Conservation (phyloP, 2,888 invertebrate species). For the Nomada fabriciana region DNA sequence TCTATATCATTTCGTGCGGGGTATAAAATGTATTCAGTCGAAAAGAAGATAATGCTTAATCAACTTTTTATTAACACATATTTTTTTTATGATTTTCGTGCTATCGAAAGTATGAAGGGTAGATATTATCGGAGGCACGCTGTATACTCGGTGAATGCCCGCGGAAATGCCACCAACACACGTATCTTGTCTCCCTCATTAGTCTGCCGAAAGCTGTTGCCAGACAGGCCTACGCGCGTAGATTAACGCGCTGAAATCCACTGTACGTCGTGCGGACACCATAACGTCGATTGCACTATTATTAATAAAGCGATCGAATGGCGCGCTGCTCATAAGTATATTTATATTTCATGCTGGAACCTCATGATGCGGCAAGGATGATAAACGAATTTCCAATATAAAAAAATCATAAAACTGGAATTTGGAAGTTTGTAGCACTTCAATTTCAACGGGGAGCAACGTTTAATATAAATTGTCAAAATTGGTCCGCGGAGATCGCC, state of each 20-base stretch:
- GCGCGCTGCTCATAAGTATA: background rate
- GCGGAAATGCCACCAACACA: background rate
- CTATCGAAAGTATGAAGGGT: no score
- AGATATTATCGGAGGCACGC: no score
- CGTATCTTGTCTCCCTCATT: background rate
- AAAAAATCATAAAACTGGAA: background rate
- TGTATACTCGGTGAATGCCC: no score
- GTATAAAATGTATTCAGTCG: no score
- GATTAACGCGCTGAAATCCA: slow-evolving; percentile 4
- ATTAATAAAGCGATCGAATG: background rate
- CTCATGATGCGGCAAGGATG: background rate
- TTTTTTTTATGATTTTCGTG: no score
- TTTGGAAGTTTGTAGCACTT: background rate
- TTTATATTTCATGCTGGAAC: background rate
- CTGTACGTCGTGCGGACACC: background rate
- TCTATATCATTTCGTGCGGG: no score
- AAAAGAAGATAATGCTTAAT: no score
- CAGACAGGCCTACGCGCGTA: slow-evolving; percentile 6
- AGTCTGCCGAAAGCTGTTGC: slow-evolving; percentile 1
- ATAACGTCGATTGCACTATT: slow-evolving; percentile 7
- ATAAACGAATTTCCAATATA: background rate
- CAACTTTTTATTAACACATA: no score
- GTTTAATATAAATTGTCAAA: background rate
- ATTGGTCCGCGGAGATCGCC: background rate
- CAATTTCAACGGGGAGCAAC: background rate